Conservation (phyloP, 2,797 vertebrate genomes). For the Melanotaenia maccullochi region DNA sequence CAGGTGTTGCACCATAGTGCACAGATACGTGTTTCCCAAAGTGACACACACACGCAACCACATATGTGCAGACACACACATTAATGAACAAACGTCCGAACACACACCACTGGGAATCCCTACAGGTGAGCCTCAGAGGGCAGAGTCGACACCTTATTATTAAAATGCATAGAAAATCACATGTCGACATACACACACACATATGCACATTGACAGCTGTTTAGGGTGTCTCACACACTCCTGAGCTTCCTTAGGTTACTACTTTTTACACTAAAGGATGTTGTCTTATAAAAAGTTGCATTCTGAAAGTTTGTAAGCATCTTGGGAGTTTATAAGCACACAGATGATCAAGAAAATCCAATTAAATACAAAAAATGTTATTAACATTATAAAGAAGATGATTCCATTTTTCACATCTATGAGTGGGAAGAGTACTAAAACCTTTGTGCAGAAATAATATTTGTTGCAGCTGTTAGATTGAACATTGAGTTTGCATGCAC, state of each 20-base stretch:
- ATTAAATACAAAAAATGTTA: neutral
- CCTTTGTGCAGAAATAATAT: no score
- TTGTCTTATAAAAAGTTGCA: neutral
- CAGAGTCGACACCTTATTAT: slow-evolving; percentile 80
- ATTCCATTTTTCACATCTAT: neutral
- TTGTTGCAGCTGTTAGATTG: no score
- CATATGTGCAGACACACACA: slow-evolving; percentile 14
- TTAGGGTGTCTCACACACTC: slow-evolving; percentile 59
- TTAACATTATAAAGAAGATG: neutral
- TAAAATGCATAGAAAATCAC: slow-evolving; percentile 75
- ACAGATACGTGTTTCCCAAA: slow-evolving; percentile 74
- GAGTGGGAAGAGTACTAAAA: no score
- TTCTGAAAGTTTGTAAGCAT: neutral
- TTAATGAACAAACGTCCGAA: slow-evolving; percentile 31
- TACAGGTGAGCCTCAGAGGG: slow-evolving; percentile 75
- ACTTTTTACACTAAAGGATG: neutral
- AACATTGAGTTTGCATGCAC: no score
- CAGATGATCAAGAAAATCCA: neutral
- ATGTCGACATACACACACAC: slow-evolving; percentile 56
- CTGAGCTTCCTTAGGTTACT: slow-evolving; percentile 20
- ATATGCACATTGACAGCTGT: slow-evolving; percentile 66
- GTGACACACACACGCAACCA: slow-evolving; percentile 41
- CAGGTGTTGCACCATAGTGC: slow-evolving; percentile 90
- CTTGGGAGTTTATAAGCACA: neutral
- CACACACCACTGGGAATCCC: slow-evolving; percentile 70